These are phyloP conservation scores for Hippocampus kuda DNA, from an alignment of 2,797 vertebrate species.

Conservation along the genomic window DNA sequence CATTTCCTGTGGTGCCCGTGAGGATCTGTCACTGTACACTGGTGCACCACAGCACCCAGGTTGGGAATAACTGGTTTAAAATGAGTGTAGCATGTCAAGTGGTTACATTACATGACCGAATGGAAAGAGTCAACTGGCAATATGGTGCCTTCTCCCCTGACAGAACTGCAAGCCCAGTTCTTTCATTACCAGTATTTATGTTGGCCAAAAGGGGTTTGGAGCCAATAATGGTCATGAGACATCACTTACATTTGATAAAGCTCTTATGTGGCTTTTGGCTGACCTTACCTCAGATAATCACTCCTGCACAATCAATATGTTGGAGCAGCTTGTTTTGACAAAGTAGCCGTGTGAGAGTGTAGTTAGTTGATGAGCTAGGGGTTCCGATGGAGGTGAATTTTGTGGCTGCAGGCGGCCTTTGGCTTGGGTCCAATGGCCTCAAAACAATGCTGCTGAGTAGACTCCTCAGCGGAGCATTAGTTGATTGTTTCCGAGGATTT, in stretches of 20 bases:
- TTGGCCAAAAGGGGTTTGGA: slow-evolving; percentile 25
- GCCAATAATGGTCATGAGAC: slow-evolving; percentile 1
- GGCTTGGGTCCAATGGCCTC: slow-evolving; percentile 44
- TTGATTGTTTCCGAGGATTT: slow-evolving; percentile 53
- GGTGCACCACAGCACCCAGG: slow-evolving; percentile 10
- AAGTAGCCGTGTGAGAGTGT: slow-evolving; percentile 16
- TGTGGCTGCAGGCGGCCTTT: slow-evolving; percentile 41
- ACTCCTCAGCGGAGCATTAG: slow-evolving; percentile 52
- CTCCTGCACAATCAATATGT: slow-evolving; percentile 25
- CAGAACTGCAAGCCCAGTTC: slow-evolving; percentile 43
- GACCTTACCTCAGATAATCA: slow-evolving; percentile 26
- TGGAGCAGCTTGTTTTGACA: slow-evolving; percentile 24
- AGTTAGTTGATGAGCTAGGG: slow-evolving; percentile 18
- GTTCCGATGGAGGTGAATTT: slow-evolving; percentile 37
- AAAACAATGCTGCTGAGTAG: slow-evolving; percentile 52
- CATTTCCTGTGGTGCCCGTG: too few relatives aligned
- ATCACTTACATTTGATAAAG: slow-evolving; percentile 41
- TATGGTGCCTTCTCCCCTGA: slow-evolving; percentile 25
- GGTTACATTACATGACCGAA: slow-evolving; percentile 12
- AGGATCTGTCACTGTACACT: too few relatives aligned
- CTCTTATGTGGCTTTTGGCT: slow-evolving; percentile 19
- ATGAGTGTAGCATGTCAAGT: slow-evolving; percentile 8
- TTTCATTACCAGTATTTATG: slow-evolving; percentile 37
- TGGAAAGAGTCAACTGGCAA: slow-evolving; percentile 42
- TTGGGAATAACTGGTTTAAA: slow-evolving; percentile 21